phyloP scores from a whole-genome alignment of 1,140 invertebrate genomes.

The Homarus americanus region DNA sequence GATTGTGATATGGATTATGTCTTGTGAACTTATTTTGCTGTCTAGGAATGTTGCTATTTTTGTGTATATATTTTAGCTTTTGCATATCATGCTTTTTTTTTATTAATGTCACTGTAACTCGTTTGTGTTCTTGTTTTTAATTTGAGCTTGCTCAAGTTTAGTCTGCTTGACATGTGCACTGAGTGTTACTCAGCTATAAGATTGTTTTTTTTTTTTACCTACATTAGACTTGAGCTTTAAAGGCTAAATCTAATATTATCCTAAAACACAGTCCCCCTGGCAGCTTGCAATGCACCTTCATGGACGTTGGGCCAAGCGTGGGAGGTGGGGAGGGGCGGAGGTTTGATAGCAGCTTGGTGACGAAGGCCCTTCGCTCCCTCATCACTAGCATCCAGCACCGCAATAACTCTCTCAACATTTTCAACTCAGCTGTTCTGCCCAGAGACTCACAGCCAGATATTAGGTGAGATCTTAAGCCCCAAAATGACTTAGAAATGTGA shows the following conservation, averaged over 20 bases:
- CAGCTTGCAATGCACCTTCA: slow-evolving; percentile 89
- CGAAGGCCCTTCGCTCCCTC: slow-evolving; percentile 86
- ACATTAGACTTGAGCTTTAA: slow-evolving; percentile 30
- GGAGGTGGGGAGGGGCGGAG: slow-evolving; percentile 85
- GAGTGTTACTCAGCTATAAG: slow-evolving; percentile 28
- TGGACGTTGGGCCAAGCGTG: slow-evolving; percentile 86
- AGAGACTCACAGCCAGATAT: slow-evolving; percentile 87
- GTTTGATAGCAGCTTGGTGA: slow-evolving; percentile 80
- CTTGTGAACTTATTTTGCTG: neutral
- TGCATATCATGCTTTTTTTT: slow-evolving; percentile 33
- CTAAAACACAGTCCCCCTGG: slow-evolving; percentile 74
- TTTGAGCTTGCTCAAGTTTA: slow-evolving; percentile 54
- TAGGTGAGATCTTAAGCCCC: slow-evolving; percentile 80
- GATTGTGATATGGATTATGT: slow-evolving; percentile 8
- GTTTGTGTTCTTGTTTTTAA: slow-evolving; percentile 22
- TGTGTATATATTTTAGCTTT: slow-evolving; percentile 43
- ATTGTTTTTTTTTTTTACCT: slow-evolving; percentile 18
- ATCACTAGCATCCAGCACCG: slow-evolving; percentile 87
- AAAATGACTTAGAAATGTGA: neutral
- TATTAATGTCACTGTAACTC: neutral
- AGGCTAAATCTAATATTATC: slow-evolving; percentile 75
- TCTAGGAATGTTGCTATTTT: slow-evolving; percentile 37
- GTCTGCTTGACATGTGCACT: slow-evolving; percentile 49
- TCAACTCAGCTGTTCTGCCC: slow-evolving; percentile 69
- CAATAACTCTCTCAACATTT: slow-evolving; percentile 84